Base-by-base conservation (phyloP, 1,140 invertebrate genomes). In the Eumeta japonica region DNA sequence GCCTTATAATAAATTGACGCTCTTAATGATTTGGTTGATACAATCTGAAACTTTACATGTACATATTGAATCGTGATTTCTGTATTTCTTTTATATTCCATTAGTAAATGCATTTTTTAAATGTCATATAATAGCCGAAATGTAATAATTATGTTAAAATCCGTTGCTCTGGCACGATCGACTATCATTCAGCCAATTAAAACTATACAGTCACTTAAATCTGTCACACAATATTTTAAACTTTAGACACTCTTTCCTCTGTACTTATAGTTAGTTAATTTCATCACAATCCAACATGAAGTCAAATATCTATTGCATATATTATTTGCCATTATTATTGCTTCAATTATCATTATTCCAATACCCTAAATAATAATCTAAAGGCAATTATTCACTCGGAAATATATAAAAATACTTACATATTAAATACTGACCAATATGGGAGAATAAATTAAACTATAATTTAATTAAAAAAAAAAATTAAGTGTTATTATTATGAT, bases 381-480 rank as follows among this genome's bases (percentile, higher is more conserved):
- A 48, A 50, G 49, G 54, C 48, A 56, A 57, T 63, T 60, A 61
- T 54, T 61, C 50, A 45, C 52, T 38, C 43, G 48, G 55, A 51
- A 55, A 48, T 39, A 53, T 51, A 32, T 14, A 14, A 57, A 67
- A 73, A 68, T 67, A 71, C 68, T 71, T 67, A 71, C 55, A 62
- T 52, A 57, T 57, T 70, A 66, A 74, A 74, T 74, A 74, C 70
- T 74, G 70, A 74, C 70, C 70, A 61, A 74, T 65, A 62, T 58
- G 57, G 57, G 65, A 63, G n/a, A 68, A 61, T 58, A 67, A 70
- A 71, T 72, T 72, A 74, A 60, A 63, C 59, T 55, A 63, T 52
- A 62, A 68, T 57, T 62, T 58, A 55, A 64, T 28, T 37, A 41
- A 39, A 35, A 50, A 35, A 48, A 52, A 34, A 14, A 9, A 10